phyloP scores from a whole-genome alignment of 2,797 vertebrate genomes.

The Gymnopithys bicolor region DNA sequence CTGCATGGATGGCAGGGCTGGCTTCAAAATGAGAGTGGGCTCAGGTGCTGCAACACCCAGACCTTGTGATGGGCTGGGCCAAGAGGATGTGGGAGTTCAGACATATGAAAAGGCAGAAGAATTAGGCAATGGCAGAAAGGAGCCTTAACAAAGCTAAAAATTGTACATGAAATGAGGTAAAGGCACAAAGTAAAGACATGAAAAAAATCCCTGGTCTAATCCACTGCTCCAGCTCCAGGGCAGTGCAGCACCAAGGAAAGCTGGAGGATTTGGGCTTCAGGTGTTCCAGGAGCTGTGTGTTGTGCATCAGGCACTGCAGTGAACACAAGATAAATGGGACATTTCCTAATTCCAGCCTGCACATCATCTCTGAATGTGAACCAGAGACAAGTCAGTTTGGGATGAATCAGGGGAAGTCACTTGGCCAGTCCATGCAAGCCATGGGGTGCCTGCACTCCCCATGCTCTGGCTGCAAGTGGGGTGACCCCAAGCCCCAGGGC shows the following conservation, averaged over 20 bases:
- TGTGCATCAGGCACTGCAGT: not conserved
- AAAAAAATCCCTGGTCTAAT: not conserved
- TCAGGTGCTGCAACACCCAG: not conserved
- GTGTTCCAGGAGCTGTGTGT: not conserved
- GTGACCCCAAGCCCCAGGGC: not conserved
- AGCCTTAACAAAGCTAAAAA: not conserved
- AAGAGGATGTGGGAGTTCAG: accelerated
- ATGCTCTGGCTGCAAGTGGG: accelerated
- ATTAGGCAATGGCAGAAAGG: not conserved
- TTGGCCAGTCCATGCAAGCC: not conserved
- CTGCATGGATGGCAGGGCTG: not conserved
- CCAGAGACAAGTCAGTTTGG: not conserved
- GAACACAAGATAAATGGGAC: not conserved
- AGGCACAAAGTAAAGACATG: not conserved
- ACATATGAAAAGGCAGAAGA: not conserved
- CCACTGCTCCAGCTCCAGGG: accelerated
- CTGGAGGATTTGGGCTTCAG: not conserved
- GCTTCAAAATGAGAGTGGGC: not conserved
- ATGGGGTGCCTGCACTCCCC: accelerated
- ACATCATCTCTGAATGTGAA: not conserved
- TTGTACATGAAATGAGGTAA: not conserved
- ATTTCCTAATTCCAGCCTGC: not conserved
- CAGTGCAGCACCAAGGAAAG: not conserved
- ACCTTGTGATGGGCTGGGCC: not conserved
- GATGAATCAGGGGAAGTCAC: not conserved